Evolutionary conservation across 1,140 invertebrate species (phyloP).

Genomic region (Drosophila parvula): DNA sequence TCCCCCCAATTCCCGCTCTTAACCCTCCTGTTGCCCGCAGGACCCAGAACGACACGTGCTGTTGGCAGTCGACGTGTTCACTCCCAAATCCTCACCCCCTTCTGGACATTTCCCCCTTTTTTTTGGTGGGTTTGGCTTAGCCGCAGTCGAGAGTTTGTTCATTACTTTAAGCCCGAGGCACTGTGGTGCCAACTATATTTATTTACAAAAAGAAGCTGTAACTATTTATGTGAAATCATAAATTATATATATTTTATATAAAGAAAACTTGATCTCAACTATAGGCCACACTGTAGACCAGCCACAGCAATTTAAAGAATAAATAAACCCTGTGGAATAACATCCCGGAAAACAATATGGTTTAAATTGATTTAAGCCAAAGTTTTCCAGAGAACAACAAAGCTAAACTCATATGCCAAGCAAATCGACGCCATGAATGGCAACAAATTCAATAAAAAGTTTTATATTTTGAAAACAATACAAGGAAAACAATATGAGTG

Average conservation of each 20-base stretch:
- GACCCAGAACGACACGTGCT: slow-evolving; percentile 43
- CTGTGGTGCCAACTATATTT: slow-evolving; percentile 24
- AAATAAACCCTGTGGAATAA: not conserved
- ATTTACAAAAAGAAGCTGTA: not conserved
- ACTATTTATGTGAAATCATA: not conserved
- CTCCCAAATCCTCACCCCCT: not conserved
- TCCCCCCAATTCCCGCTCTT: not conserved
- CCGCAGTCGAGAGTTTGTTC: slow-evolving; percentile 47
- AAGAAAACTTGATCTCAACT: not conserved
- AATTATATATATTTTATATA: too few species aligned
- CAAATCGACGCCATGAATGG: not conserved
- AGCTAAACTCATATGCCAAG: not conserved
- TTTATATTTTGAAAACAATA: slow-evolving; percentile 8
- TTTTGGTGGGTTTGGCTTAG: slow-evolving; percentile 22
- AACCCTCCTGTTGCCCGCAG: slow-evolving; percentile 19
- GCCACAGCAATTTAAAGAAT: not conserved
- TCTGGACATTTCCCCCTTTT: not conserved
- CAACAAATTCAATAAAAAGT: slow-evolving; percentile 14
- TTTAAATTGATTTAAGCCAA: slow-evolving; percentile 8
- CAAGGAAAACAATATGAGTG: slow-evolving; percentile 4
- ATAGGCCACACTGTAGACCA: not conserved
- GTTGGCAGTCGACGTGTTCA: slow-evolving; percentile 46
- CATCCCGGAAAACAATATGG: not conserved
- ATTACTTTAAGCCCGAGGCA: slow-evolving; percentile 62
- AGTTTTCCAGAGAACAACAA: not conserved